phyloP scores from a whole-genome alignment of 2,797 vertebrate genomes.

The Sciaenops ocellatus region DNA sequence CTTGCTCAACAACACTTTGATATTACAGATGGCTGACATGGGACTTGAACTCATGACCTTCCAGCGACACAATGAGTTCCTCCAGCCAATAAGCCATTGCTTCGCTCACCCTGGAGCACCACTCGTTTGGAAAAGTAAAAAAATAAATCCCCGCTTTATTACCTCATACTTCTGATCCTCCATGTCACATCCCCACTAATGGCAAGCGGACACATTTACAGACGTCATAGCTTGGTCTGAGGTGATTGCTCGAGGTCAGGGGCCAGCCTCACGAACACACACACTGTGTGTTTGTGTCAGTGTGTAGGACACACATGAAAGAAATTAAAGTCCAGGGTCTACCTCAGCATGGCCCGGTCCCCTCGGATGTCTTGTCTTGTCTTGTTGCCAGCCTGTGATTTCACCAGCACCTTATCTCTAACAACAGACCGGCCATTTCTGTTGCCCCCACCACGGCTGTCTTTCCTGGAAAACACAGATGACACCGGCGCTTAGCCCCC shows the following conservation, averaged over 20 bases:
- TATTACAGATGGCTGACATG: conserved; percentile 4
- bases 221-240: conserved; percentile 35
- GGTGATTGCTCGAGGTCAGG: conserved; percentile 52
- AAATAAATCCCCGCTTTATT: conserved; percentile 43
- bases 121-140: conserved; percentile 16
- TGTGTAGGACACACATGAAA: conserved; percentile 41
- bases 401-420: conserved; percentile 72
- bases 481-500: conserved; percentile 40
- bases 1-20: conserved; percentile 9
- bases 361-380: conserved; percentile 54
- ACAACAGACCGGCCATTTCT: conserved; percentile 58
- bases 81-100: conserved; percentile 21
- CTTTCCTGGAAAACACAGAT: conserved; percentile 48
- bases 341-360: conserved; percentile 42
- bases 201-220: conserved; percentile 26
- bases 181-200: conserved; percentile 29
- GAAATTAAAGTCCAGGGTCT: conserved; percentile 49
- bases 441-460: conserved; percentile 29
- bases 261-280: conserved; percentile 36
- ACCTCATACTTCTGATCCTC: conserved; percentile 45
- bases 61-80: conserved; percentile 10
- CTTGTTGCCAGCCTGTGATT: conserved; percentile 55
- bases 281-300: conserved; percentile 36
- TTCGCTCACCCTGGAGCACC: background rate
- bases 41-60: conserved; percentile 40